Evolutionary conservation across 1,140 invertebrate genomes (phyloP), one percentile per base, ranked within the genome.

Genomic region (Aphis craccivora): DNA sequence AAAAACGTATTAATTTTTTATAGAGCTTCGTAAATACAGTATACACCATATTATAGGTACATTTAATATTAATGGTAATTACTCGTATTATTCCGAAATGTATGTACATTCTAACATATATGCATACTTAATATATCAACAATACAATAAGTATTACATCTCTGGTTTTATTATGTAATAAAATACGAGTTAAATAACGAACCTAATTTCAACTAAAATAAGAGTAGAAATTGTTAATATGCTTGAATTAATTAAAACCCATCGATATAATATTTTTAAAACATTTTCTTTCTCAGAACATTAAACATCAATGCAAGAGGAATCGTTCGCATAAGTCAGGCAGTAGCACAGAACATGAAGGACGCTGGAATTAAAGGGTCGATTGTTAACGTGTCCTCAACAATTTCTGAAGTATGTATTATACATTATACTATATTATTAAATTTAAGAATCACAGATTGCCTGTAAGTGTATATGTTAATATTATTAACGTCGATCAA

Each of bases 331-430:
- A 96, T 99, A 20, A 97, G 97, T 20, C 98, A 98, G 96, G 95
- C 97, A 94, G 96, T 98, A 93, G 97, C 97, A 53, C 96, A 96
- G 94, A 95, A 96, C 94, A 97, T 98, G 97, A 96, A 98, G n/a
- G 95, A 96, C 87, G 96, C 97, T 37, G 97, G 97, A 94, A 95
- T 95, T 76, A 96, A 96, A 88, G 98, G 98, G 67, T 96, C 97
- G 83, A 98, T 99, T 94, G 98, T 99, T 0, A 99, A 99, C 95
- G 95, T 99, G 20, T 99, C 98, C 1, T 99, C 98, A 30, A 97
- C 98, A 95, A 97, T 97, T 25, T 89, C 96, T 8, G 92, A 94
- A 94, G 95, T 95, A 94, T 93, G 83, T 30, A 43, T 40, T 9
- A 25, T 40, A 11, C 51, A 87, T 45, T 25, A 84, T n/a, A 84